These are phyloP conservation scores for Rhabdophis nuchalis DNA, from an alignment of 2,797 vertebrate species.

Conservation along the genomic window DNA sequence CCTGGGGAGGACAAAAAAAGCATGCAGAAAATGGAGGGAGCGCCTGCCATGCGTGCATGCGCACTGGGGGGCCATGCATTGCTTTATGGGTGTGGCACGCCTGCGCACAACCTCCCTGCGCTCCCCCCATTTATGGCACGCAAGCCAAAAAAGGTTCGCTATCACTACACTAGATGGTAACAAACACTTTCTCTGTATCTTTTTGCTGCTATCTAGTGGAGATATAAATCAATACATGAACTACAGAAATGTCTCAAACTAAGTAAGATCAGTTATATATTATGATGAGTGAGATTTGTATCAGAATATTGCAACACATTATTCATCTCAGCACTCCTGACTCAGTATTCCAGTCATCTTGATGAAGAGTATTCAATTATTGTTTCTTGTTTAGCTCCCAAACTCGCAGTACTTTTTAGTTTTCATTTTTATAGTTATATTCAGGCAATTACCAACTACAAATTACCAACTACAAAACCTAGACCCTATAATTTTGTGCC, in stretches of 20 bases:
- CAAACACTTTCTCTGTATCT: not conserved
- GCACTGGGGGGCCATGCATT: no score
- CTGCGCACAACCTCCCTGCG: no score
- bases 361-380: not conserved
- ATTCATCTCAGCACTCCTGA: not conserved
- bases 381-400: not conserved
- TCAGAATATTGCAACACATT: not conserved
- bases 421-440: not conserved
- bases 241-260: not conserved
- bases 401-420: not conserved
- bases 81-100: no score
- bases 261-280: not conserved
- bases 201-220: not conserved
- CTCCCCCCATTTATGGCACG: no score
- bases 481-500: not conserved
- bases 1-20: no score
- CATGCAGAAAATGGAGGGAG: no score
- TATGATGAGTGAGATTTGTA: not conserved
- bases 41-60: no score
- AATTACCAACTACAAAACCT: not conserved
- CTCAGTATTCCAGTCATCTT: not conserved
- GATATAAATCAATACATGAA: not conserved
- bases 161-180: not conserved
- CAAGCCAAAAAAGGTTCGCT: no score
- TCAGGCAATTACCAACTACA: not conserved